Base-by-base conservation (phyloP, 2,113 vertebrate genomes). In the Pseudonaja textilis region DNA sequence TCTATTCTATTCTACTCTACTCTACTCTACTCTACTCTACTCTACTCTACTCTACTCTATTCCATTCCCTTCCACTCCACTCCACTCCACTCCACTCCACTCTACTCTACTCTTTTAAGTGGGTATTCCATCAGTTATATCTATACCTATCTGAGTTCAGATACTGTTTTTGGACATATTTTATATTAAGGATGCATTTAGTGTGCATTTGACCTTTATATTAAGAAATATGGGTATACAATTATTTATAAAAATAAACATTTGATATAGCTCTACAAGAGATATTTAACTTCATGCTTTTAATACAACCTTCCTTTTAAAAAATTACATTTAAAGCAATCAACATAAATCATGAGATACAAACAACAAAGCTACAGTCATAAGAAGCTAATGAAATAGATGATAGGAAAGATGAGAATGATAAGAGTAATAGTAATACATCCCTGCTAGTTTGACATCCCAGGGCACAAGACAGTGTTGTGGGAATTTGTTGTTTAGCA, bases 11-110 rank as follows among this genome's bases (percentile, higher is more conserved):
- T 52, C 50, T 52, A 11, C 12, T 52, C 50, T 52, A 11, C 12
- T 50, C 47, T 1, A 8, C 9, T 50, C 47, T 1, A 7, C 9
- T 50, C 47, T 9, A 7, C 9, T 50, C 47, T 1, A 7, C 9
- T 50, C 47, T 1, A 8, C 9, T 50, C 47, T 0, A 8, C 9
- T 50, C 47, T 0, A 8, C 1, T 50, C 47, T 0, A 8, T 50
- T 50, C 47, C 1, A 1, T 50, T 50, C 8, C 47, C 8, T 50
- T 50, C 47, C 47, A 8, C 0, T 25, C 57, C 25, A 1, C 0
- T 29, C 59, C 29, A 4, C 1, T 25, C 57, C 25, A 3, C 3
- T 47, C 47, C 47, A 47, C 7, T 59, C 57, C 23, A 3, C 10
- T 29, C 57, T 10, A 12, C 7, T 25, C 57, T 3, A 9, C 9